phyloP scores from a whole-genome alignment of 2,113 vertebrate species.

The Entosphenus tridentatus region DNA sequence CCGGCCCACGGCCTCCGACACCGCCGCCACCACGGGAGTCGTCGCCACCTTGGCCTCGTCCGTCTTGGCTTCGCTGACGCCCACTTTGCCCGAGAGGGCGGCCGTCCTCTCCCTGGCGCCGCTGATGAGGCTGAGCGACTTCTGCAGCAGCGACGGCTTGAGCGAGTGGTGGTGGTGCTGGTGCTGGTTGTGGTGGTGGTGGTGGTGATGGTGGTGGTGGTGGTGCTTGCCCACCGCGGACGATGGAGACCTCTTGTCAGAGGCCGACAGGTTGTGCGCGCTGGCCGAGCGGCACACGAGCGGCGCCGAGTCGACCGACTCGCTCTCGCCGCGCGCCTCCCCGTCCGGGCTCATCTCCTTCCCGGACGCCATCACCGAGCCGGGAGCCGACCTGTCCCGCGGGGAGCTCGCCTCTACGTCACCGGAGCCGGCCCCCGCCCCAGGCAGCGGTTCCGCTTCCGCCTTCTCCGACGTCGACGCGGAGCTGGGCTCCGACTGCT shows the following conservation, averaged over 20 bases:
- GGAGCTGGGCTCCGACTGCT: slow-evolving; percentile 11
- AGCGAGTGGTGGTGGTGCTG: neutral
- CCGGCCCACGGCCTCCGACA: neutral
- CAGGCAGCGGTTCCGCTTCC: neutral
- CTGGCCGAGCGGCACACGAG: slow-evolving; percentile 56
- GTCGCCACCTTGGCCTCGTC: slow-evolving; percentile 9
- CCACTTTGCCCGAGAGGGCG: slow-evolving; percentile 20
- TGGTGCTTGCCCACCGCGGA: slow-evolving; percentile 16
- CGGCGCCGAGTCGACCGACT: slow-evolving; percentile 29
- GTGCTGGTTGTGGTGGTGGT: neutral
- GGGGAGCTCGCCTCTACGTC: slow-evolving; percentile 11
- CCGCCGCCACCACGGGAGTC: slow-evolving; percentile 13
- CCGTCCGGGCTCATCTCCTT: slow-evolving; percentile 17
- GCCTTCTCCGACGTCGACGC: slow-evolving; percentile 2
- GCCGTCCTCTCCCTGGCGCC: slow-evolving; percentile 18
- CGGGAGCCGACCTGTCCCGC: slow-evolving; percentile 19
- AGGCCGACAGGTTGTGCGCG: slow-evolving; percentile 46
- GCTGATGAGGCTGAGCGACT: slow-evolving; percentile 30
- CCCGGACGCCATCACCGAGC: slow-evolving; percentile 16
- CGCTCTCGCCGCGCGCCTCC: slow-evolving; percentile 22
- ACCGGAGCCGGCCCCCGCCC: slow-evolving; percentile 11
- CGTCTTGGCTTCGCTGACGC: slow-evolving; percentile 16
- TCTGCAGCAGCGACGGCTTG: slow-evolving; percentile 27
- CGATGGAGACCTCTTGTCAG: slow-evolving; percentile 13
- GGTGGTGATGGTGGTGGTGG: slow-evolving; percentile 14